Conservation (phyloP, 1,140 invertebrate species). For the Coboldia fuscipes region DNA sequence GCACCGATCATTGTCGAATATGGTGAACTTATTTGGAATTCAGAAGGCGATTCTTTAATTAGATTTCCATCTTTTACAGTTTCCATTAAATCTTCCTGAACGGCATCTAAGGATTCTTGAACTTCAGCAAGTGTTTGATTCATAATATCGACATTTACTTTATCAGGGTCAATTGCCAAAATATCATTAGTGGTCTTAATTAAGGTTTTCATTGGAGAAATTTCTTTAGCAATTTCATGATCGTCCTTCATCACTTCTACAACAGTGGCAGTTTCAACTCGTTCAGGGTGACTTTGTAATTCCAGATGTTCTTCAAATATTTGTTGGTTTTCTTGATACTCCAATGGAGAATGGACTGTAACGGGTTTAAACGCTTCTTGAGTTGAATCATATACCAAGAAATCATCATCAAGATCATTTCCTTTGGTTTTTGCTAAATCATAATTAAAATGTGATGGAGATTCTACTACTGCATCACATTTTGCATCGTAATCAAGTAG, state of each 20-base stretch:
- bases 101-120: constrained; percentile 39
- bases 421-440: too few relatives aligned
- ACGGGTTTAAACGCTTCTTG: neutral
- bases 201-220: constrained; percentile 6
- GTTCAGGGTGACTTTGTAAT: too few relatives aligned
- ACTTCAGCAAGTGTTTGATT: constrained; percentile 43
- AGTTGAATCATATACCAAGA: neutral
- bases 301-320: too few relatives aligned
- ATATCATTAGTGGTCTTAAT: constrained; percentile 5
- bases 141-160: constrained; percentile 22
- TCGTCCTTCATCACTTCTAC: constrained; percentile 12
- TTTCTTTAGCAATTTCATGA: constrained; percentile 12
- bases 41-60: constrained; percentile 43
- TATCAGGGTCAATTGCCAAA: constrained; percentile 14
- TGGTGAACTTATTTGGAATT: constrained; percentile 39
- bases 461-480: too few relatives aligned
- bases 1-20: constrained; percentile 9
- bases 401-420: too few relatives aligned
- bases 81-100: constrained; percentile 35
- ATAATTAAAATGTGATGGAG: too few relatives aligned
- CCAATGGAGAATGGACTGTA: neutral
- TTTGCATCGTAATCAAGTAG: neutral
- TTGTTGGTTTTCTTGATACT: too few relatives aligned
- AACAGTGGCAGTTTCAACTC: too few relatives aligned
- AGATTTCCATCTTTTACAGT: constrained; percentile 19